A percentile compares a stretch with the other conserved stretches of the same genome.
Evolutionary conservation across 2,797 vertebrate species (phyloP).

Genomic region (Pogoniulus pusillus): DNA sequence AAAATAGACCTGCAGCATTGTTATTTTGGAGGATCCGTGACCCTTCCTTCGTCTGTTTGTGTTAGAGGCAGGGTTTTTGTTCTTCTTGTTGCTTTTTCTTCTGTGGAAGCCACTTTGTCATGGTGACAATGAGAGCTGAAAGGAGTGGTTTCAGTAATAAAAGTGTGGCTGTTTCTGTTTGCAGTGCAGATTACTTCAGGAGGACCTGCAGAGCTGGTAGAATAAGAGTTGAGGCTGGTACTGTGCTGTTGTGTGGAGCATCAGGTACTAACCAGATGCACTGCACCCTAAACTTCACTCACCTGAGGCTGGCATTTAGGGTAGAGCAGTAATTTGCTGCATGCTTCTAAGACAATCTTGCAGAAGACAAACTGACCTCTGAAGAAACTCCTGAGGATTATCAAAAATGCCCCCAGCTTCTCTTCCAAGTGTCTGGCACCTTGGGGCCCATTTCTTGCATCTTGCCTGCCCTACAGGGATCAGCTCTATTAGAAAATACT

Average conservation of each 20-base stretch:
- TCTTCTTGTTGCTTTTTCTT: background rate
- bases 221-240: background rate
- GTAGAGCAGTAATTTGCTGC: background rate
- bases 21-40: slow-evolving; percentile 58
- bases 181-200: background rate
- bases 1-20: slow-evolving; percentile 51
- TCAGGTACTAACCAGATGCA: background rate
- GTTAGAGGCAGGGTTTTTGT: background rate
- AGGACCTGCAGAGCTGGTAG: background rate
- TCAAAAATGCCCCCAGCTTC: background rate
- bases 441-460: background rate
- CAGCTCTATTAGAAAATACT: background rate
- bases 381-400: background rate
- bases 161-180: background rate
- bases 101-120: slow-evolving; percentile 34
- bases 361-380: background rate
- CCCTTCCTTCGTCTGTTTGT: slow-evolving; percentile 32
- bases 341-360: background rate
- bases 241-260: background rate
- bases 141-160: background rate
- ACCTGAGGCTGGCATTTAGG: background rate
- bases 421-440: background rate
- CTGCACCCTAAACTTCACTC: background rate
- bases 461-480: background rate
- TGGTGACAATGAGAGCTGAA: slow-evolving; percentile 27